Evolutionary conservation across 30 jellyfish, hydroid and myxozoan genomes (phyloP).

Genomic region (Pelagia noctiluca): DNA sequence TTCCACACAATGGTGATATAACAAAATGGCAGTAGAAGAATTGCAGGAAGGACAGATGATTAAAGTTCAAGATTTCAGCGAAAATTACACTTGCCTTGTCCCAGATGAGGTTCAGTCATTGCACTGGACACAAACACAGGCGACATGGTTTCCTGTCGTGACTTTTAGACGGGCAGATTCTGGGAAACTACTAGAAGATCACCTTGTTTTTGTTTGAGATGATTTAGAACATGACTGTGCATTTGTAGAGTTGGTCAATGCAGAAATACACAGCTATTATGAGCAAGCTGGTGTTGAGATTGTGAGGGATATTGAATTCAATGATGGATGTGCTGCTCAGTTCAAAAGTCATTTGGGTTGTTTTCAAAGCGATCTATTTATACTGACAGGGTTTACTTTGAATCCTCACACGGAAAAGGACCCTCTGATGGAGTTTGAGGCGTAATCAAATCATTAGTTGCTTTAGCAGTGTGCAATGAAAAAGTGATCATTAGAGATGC

Average conservation of each 20-base stretch:
- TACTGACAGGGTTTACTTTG: constrained; percentile 43
- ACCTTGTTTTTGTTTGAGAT: constrained; percentile 60
- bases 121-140: no score
- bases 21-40: constrained; percentile 25
- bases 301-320: no score
- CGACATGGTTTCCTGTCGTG: no score
- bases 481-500: constrained; percentile 27
- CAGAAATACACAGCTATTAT: constrained; percentile 24
- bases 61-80: constrained; percentile 25
- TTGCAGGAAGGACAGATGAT: constrained; percentile 23
- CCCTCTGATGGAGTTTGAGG: constrained; percentile 71
- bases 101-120: no score
- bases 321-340: no score
- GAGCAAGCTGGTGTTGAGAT: no score
- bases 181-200: constrained; percentile 64
- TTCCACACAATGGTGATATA: no score
- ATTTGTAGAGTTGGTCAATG: constrained; percentile 63
- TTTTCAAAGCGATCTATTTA: neutral
- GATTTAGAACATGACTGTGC: constrained; percentile 70
- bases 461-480: constrained; percentile 35
- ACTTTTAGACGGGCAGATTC: no score
- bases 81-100: no score
- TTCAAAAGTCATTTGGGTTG: no score
- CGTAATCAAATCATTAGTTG: constrained; percentile 35
- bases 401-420: constrained; percentile 53